phyloP scores from a whole-genome alignment of 2,797 vertebrate species.

The Argentina silus region DNA sequence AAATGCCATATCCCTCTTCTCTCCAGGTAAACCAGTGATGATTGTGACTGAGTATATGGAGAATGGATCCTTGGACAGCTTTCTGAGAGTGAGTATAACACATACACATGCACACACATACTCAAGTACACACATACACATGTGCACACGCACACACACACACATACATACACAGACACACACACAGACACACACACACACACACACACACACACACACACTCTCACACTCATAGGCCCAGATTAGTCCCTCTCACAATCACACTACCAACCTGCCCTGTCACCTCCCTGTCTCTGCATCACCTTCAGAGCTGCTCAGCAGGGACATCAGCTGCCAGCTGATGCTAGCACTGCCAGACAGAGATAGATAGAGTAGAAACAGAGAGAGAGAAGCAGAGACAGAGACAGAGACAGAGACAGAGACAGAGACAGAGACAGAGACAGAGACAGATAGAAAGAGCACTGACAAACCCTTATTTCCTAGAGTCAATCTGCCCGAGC shows the following conservation, averaged over 20 bases:
- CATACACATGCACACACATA: not conserved
- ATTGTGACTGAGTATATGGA: conserved; percentile 86
- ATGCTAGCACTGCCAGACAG: not conserved
- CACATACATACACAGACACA: not conserved
- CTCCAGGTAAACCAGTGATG: conserved; percentile 83
- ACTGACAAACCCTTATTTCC: too few species aligned
- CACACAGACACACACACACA: too few species aligned
- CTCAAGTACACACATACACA: too few species aligned
- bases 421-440: not conserved
- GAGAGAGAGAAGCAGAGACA: too few species aligned
- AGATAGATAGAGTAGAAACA: not conserved
- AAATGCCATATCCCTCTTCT: conserved; percentile 1
- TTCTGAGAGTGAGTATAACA: conserved; percentile 77
- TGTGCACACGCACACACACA: not conserved
- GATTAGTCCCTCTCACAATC: not conserved
- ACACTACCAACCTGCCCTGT: not conserved
- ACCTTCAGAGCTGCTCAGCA: not conserved
- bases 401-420: not conserved
- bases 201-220: too few species aligned
- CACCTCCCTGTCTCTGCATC: not conserved
- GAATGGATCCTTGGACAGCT: conserved; percentile 83
- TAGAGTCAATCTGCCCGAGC: too few species aligned
- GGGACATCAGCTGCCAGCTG: conserved; percentile 27
- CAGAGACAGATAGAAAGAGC: not conserved
- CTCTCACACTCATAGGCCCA: too few species aligned